Evolutionary conservation across 2,888 invertebrate species (phyloP), one percentile per base, ranked within the genome.

Genomic region (Tethea ocularis): DNA sequence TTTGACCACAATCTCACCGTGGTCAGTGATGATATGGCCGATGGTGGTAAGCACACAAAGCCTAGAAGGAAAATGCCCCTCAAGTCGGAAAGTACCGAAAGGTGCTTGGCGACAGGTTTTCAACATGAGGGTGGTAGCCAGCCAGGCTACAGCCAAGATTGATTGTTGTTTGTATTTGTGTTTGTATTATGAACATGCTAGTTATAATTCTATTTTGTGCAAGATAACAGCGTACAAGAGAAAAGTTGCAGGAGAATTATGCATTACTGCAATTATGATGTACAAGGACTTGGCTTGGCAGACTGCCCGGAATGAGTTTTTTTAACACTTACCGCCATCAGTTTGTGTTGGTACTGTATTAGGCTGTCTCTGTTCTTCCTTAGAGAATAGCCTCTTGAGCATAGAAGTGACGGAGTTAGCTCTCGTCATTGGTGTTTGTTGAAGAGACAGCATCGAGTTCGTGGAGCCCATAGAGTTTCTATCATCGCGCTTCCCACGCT

Each of bases 391-490:
- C 66, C 96, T 93, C 78, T 96, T 96, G 8, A 97, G 85, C 76
- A 96, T 95, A 13, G 95, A 96, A 0, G 97, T 96, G 38, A 97
- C 97, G 0, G 97, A 97, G 74, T 95, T 96, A 0, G 95, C 95
- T 56, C 97, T 93, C 0, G 96, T 94, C 73, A 97, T 89, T 0
- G 64, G 96, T 90, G 68, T 96, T 94, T 65, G 97, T 95, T 86
- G 95, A 87, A 65, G 95, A 86, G 84, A 97, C 62, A 82, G 84
- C 90, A 93, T 84, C 5, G 93, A 93, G 67, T 90, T 88, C n/a
- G 83, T 86, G 0, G 91, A 93, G 2, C 83, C 94, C 89, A 89
- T 84, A 0, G 93, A 90, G 67, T 92, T 89, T 46, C 88, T 80
- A 29, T 92, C 93, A 1, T 91, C 91, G 17, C 83, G 82, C 67